Conservation (phyloP, 2,797 vertebrate genomes). For the Chaunax sp. region DNA sequence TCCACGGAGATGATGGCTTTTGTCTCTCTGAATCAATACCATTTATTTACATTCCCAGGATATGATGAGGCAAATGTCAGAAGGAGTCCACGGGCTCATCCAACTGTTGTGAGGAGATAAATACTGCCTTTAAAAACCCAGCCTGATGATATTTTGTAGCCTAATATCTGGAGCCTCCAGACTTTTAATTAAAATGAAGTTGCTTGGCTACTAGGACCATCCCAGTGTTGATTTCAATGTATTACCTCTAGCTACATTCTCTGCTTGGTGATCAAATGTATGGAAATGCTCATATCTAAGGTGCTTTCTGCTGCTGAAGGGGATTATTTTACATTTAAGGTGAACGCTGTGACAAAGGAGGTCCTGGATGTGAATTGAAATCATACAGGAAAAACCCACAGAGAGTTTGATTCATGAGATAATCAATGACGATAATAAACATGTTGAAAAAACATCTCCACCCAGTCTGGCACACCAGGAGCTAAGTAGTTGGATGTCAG, state of each 20-base stretch:
- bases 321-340: background rate
- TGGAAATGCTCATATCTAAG: background rate
- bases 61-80: conserved; percentile 58
- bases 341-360: background rate
- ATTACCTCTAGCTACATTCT: conserved; percentile 3
- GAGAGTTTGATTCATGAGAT: background rate
- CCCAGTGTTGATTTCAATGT: conserved; percentile 9
- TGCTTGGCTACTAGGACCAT: conserved; percentile 20
- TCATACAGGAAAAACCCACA: background rate
- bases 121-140: conserved; percentile 29
- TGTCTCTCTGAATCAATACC: conserved; percentile 56
- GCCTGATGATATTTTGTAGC: conserved; percentile 13
- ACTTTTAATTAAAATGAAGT: conserved; percentile 54
- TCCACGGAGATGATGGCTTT: conserved; percentile 50
- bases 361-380: conserved; percentile 9
- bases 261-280: conserved; percentile 1
- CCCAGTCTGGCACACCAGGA: conserved; percentile 57
- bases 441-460: conserved; percentile 57
- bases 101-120: conserved; percentile 60
- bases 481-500: conserved; percentile 70
- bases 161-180: conserved; percentile 15
- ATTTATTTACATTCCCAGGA: conserved; percentile 68
- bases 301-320: too few species aligned
- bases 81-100: conserved; percentile 58
- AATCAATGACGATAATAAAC: conserved; percentile 25